Percentiles rank a stretch among this genome's conserved stretches.
These are phyloP conservation scores for Nomada hirtipes DNA, from an alignment of 2,888 invertebrate species.

Conservation along the genomic window DNA sequence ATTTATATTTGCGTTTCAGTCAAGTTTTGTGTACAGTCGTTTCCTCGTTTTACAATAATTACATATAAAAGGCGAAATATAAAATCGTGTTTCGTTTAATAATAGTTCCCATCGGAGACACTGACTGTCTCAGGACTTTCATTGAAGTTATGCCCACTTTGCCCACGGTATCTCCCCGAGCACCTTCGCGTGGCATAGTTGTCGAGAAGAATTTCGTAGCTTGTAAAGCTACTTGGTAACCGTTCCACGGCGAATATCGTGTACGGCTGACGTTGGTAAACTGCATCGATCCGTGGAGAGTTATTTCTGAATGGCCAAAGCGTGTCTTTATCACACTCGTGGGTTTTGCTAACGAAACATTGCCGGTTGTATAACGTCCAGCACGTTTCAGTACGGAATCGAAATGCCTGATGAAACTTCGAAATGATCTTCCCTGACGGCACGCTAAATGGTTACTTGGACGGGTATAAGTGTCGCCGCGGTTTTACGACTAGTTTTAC, in stretches of 20 bases:
- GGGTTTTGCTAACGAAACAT: background rate
- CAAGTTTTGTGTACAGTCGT: too few species aligned
- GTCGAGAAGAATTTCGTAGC: constrained; percentile 7
- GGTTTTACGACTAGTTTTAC: constrained; percentile 11
- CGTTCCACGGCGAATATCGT: constrained; percentile 20
- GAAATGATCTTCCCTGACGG: background rate
- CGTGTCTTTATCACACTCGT: constrained; percentile 15
- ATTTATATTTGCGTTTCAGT: too few species aligned
- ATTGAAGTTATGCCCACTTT: background rate
- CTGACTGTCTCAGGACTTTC: too few species aligned
- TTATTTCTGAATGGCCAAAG: constrained; percentile 37
- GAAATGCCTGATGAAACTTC: background rate
- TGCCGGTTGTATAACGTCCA: background rate
- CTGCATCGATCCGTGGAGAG: constrained; percentile 44
- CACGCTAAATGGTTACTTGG: too few species aligned
- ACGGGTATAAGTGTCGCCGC: too few species aligned
- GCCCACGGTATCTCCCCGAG: background rate
- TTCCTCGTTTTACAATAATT: too few species aligned
- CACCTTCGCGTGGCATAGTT: background rate
- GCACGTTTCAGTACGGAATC: background rate
- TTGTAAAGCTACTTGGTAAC: background rate
- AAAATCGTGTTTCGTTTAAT: too few species aligned
- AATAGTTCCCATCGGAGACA: too few species aligned
- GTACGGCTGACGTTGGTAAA: constrained; percentile 31
- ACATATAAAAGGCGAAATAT: too few species aligned